phyloP scores from a whole-genome alignment of 2,888 invertebrate genomes.

The Galerucella pusilla region DNA sequence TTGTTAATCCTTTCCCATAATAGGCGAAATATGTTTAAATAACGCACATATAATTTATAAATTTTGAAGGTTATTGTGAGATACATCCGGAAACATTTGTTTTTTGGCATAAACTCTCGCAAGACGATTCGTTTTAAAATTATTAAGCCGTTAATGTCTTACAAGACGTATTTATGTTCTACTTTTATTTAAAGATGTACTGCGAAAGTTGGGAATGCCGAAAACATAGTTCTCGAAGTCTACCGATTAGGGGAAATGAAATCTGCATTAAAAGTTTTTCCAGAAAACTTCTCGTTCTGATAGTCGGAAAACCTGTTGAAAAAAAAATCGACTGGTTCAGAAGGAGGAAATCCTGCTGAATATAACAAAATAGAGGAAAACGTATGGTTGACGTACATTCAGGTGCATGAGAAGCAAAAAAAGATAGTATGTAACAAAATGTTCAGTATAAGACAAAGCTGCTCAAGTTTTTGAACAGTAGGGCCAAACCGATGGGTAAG shows the following conservation, averaged over 20 bases:
- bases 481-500: too few relatives aligned
- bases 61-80: neutral
- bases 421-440: too few relatives aligned
- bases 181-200: neutral
- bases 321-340: neutral
- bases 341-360: neutral
- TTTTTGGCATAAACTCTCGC: neutral
- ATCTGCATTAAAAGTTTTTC: neutral
- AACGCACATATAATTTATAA: neutral
- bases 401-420: too few relatives aligned
- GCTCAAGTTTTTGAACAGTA: too few relatives aligned
- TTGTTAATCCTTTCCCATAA: neutral
- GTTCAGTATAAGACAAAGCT: too few relatives aligned
- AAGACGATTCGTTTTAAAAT: neutral
- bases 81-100: neutral
- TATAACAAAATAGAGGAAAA: too few relatives aligned
- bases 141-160: neutral
- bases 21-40: neutral
- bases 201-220: neutral
- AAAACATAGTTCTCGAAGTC: slow-evolving; percentile 8
- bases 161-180: neutral
- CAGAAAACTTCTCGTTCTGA: neutral
- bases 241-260: neutral
- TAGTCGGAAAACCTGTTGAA: neutral
- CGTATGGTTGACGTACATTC: too few relatives aligned